Percentiles rank a stretch among this genome's conserved stretches.
These are phyloP conservation scores for Falcunculus frontatus DNA, from an alignment of 2,113 vertebrate species.

Conservation along the genomic window DNA sequence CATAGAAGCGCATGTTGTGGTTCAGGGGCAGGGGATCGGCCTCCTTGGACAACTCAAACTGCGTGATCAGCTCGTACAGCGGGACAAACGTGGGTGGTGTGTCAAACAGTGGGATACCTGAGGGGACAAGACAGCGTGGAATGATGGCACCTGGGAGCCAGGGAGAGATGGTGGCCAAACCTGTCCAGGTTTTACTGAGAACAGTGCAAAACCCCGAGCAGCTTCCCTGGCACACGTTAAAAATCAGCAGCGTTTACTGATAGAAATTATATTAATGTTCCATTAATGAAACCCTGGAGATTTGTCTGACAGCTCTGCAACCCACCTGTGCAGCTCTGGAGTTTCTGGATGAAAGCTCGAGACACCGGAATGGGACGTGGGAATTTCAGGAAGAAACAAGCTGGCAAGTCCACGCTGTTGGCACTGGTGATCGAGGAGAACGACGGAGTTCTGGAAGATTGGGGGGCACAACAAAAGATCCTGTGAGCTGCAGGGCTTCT, in stretches of 20 bases:
- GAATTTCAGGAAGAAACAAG: conserved; percentile 97
- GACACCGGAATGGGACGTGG: conserved; percentile 91
- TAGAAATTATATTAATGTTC: no score
- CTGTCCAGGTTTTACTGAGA: neutral
- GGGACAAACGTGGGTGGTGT: conserved; percentile 77
- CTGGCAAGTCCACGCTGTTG: conserved; percentile 95
- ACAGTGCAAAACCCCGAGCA: neutral
- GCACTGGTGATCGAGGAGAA: conserved; percentile 93
- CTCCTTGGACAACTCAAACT: conserved; percentile 89
- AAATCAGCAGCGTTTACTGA: neutral
- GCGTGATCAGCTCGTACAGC: conserved; percentile 90
- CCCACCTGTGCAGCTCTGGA: conserved; percentile 88
- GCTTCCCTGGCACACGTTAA: rapidly evolving
- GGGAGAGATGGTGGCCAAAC: neutral
- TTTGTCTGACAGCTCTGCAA: neutral
- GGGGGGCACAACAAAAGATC: neutral
- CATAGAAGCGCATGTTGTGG: conserved; percentile 93
- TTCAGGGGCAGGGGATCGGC: conserved; percentile 68
- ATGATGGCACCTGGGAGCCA: neutral
- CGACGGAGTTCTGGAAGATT: conserved; percentile 79
- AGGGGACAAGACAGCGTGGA: neutral
- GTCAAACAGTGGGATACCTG: conserved; percentile 92
- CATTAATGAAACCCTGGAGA: neutral
- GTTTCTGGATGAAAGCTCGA: conserved; percentile 88
- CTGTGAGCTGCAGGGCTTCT: neutral